phyloP scores from a whole-genome alignment of 1,140 invertebrate genomes.

The Sitophilus oryzae region DNA sequence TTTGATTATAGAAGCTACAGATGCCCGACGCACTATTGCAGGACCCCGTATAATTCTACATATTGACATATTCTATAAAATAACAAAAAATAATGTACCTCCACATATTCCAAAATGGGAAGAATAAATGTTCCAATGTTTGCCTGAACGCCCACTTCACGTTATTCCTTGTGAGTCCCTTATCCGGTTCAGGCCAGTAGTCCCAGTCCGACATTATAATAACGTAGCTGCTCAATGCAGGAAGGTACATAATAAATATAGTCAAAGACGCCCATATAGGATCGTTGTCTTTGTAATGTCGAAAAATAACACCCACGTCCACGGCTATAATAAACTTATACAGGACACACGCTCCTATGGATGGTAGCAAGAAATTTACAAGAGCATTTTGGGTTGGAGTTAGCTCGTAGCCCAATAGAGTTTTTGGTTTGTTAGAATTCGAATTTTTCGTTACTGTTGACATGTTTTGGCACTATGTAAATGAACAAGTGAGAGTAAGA shows the following conservation, averaged over 20 bases:
- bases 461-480: too few relatives aligned
- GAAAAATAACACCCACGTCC: slow-evolving; percentile 47
- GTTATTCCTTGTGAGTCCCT: slow-evolving; percentile 32
- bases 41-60: too few relatives aligned
- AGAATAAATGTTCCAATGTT: slow-evolving; percentile 52
- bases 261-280: slow-evolving; percentile 47
- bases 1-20: too few relatives aligned
- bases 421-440: slow-evolving; percentile 28
- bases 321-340: slow-evolving; percentile 48
- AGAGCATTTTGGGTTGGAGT: slow-evolving; percentile 46
- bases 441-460: too few relatives aligned
- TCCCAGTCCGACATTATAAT: slow-evolving; percentile 48
- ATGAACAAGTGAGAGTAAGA: too few relatives aligned
- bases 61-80: too few relatives aligned
- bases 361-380: slow-evolving; percentile 46
- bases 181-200: slow-evolving; percentile 44
- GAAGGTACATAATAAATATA: slow-evolving; percentile 47
- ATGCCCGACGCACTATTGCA: too few relatives aligned
- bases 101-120: slow-evolving; percentile 61
- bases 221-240: slow-evolving; percentile 48
- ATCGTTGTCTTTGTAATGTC: slow-evolving; percentile 48
- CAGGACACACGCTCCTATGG: slow-evolving; percentile 42
- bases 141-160: slow-evolving; percentile 53
- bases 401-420: slow-evolving; percentile 37
- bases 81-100: slow-evolving; percentile 52